Conservation (phyloP, 2,113 vertebrate genomes). For the Thryonomys swinderianus region DNA sequence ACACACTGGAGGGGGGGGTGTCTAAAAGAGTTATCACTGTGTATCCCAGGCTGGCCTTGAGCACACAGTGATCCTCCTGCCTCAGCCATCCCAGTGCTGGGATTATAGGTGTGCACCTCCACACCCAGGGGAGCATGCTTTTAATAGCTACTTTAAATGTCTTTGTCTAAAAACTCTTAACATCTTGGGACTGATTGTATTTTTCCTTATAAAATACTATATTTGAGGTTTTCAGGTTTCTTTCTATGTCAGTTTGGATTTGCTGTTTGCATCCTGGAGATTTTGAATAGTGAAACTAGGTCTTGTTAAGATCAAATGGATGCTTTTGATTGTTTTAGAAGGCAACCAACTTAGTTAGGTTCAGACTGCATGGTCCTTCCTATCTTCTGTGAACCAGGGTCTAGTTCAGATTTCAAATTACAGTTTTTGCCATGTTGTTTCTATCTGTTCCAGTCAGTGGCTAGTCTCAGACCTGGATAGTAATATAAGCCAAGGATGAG, state of each 20-base stretch:
- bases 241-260: slow-evolving; percentile 16
- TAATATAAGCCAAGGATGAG: not conserved
- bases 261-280: not conserved
- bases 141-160: slow-evolving; percentile 27
- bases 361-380: not conserved
- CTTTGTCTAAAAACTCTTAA: not conserved
- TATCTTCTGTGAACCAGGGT: not conserved
- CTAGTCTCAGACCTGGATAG: not conserved
- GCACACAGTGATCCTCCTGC: not conserved
- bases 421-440: not conserved
- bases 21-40: too few relatives aligned
- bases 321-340: not conserved
- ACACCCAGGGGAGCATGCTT: not conserved
- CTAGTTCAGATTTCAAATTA: not conserved
- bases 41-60: not conserved
- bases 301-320: slow-evolving; percentile 6
- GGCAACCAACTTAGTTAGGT: not conserved
- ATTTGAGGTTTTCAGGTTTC: slow-evolving; percentile 54
- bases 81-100: not conserved
- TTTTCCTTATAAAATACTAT: slow-evolving; percentile 29
- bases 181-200: slow-evolving; percentile 18
- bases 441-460: not conserved
- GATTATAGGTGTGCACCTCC: not conserved
- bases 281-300: slow-evolving; percentile 40
- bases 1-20: not conserved